Percentiles rank a stretch among this genome's conserved stretches.
These are phyloP conservation scores for Limosa lapponica DNA, from an alignment of 2,797 vertebrate genomes.

Conservation along the genomic window DNA sequence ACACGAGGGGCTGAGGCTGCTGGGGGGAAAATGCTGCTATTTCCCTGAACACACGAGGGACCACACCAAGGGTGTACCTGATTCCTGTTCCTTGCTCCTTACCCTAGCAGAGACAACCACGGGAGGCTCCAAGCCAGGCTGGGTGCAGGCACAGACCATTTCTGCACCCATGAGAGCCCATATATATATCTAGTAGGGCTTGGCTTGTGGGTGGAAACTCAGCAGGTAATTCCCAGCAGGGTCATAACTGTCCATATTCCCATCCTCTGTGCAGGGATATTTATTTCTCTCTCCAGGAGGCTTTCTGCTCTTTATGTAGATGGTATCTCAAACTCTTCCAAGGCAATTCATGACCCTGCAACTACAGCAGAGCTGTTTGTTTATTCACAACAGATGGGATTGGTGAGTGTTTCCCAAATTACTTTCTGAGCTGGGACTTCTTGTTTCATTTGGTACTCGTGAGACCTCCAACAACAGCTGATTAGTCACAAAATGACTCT, in stretches of 20 bases:
- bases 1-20: neutral
- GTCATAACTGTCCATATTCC: neutral
- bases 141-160: neutral
- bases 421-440: constrained; percentile 51
- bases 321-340: neutral
- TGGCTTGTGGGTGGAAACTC: neutral
- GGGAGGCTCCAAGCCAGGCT: neutral
- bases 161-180: neutral
- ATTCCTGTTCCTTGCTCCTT: neutral
- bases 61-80: neutral
- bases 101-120: neutral
- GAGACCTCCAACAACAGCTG: constrained; percentile 51
- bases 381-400: constrained; percentile 61
- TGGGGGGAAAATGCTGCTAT: neutral
- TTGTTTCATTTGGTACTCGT: constrained; percentile 13
- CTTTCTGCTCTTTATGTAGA: neutral
- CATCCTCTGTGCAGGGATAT: neutral
- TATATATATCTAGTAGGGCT: neutral
- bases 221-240: neutral
- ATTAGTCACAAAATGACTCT: constrained; percentile 57
- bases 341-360: constrained; percentile 19
- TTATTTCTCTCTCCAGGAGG: neutral
- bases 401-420: constrained; percentile 43
- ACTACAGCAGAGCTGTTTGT: constrained; percentile 43
- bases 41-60: neutral